These are phyloP conservation scores for Halcyon chelicuti DNA, from an alignment of 2,797 vertebrate species.

Conservation along the genomic window DNA sequence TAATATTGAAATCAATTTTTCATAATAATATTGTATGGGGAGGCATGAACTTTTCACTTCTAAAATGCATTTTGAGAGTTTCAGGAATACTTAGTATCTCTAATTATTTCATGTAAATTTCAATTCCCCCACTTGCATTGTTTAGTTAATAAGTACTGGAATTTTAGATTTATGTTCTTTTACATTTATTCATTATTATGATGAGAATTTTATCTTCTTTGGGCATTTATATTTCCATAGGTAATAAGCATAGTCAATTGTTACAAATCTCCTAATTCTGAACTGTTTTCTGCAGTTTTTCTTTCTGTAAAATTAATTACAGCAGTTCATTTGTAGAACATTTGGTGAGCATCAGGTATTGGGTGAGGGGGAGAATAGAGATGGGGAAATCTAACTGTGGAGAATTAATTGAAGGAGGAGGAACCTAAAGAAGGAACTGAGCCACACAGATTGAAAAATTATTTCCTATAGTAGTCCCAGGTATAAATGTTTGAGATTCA, in stretches of 20 bases:
- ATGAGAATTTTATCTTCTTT: constrained; percentile 70
- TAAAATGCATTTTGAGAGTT: constrained; percentile 72
- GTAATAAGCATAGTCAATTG: constrained; percentile 65
- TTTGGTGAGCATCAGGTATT: constrained; percentile 22
- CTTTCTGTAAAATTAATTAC: constrained; percentile 68
- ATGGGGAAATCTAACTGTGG: neutral
- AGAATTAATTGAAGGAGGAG: constrained; percentile 12
- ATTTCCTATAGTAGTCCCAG: neutral
- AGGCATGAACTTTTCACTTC: constrained; percentile 71
- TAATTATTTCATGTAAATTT: constrained; percentile 76
- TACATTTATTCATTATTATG: constrained; percentile 57
- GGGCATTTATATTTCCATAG: constrained; percentile 69
- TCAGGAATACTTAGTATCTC: constrained; percentile 65
- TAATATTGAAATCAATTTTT: constrained; percentile 72
- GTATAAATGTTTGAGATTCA: neutral
- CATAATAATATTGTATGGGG: constrained; percentile 60
- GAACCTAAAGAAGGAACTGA: neutral
- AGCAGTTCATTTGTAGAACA: constrained; percentile 32
- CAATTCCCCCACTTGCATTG: constrained; percentile 43
- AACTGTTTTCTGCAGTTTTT: constrained; percentile 55
- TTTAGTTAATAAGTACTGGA: constrained; percentile 69
- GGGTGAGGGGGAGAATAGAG: neutral
- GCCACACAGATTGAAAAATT: neutral
- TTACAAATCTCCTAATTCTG: constrained; percentile 45
- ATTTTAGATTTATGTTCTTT: constrained; percentile 66